A percentile compares a stretch with the other conserved stretches of the same genome.
Evolutionary conservation across 1,140 invertebrate species (phyloP).

Genomic region (Maconellicoccus hirsutus): DNA sequence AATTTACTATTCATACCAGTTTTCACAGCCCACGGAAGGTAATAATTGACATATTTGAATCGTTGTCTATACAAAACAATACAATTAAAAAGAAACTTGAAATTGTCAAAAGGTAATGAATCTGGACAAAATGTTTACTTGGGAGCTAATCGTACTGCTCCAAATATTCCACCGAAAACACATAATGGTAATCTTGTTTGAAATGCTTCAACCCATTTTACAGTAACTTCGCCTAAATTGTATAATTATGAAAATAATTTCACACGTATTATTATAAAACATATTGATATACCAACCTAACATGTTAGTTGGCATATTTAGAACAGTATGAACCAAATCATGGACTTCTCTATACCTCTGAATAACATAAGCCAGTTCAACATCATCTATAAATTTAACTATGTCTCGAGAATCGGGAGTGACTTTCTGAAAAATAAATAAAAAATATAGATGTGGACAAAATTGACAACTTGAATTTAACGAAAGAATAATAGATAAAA

Average conservation of each 20-base stretch:
- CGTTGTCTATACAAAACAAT: slow-evolving; percentile 49
- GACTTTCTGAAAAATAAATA: slow-evolving; percentile 53
- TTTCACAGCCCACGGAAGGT: slow-evolving; percentile 79
- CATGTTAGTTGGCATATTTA: slow-evolving; percentile 94
- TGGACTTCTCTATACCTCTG: slow-evolving; percentile 82
- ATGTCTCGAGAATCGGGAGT: slow-evolving; percentile 78
- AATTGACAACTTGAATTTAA: too few relatives aligned
- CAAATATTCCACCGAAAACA: slow-evolving; percentile 72
- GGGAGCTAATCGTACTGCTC: slow-evolving; percentile 62
- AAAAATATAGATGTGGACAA: too few relatives aligned
- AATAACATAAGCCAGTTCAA: slow-evolving; percentile 89
- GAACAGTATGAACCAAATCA: slow-evolving; percentile 81
- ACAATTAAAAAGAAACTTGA: too few relatives aligned
- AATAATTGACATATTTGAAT: slow-evolving; percentile 58
- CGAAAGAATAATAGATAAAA: too few relatives aligned
- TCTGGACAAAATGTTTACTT: too few relatives aligned
- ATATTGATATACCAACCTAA: slow-evolving; percentile 47
- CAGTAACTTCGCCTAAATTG: slow-evolving; percentile 61
- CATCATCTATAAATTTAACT: slow-evolving; percentile 85
- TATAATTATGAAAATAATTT: slow-evolving; percentile 12
- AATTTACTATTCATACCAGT: slow-evolving; percentile 64
- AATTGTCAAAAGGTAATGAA: too few relatives aligned
- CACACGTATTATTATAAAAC: background rate
- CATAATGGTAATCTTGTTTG: slow-evolving; percentile 87
- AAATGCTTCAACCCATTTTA: slow-evolving; percentile 95